Conservation (phyloP, 1,140 invertebrate genomes). For the Manduca sexta region DNA sequence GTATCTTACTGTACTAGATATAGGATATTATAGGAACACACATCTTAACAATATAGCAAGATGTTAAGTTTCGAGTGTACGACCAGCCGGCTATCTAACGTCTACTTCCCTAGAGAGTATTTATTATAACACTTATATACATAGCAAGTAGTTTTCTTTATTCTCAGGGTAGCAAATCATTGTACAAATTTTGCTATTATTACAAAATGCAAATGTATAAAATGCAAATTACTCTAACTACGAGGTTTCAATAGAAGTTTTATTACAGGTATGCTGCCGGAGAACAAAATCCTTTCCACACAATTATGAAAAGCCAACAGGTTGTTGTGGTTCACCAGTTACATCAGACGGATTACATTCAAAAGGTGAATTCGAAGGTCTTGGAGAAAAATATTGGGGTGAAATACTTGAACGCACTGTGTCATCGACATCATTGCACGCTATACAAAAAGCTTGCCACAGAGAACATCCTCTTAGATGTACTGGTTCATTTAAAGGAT, state of each 20-base stretch:
- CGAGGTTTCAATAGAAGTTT: neutral
- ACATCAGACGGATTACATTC: slow-evolving; percentile 66
- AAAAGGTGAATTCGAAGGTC: slow-evolving; percentile 78
- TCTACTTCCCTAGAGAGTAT: neutral
- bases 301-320: slow-evolving; percentile 59
- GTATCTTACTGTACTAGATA: no score
- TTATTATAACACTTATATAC: neutral
- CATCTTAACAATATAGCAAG: no score
- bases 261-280: slow-evolving; percentile 59
- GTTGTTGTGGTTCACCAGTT: slow-evolving; percentile 64
- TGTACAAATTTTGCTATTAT: no score
- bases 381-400: slow-evolving; percentile 85
- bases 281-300: slow-evolving; percentile 52
- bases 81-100: neutral
- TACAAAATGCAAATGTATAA: no score
- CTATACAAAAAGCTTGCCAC: slow-evolving; percentile 75
- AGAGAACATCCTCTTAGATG: slow-evolving; percentile 53
- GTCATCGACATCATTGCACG: slow-evolving; percentile 79
- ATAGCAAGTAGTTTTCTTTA: neutral
- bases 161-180: neutral
- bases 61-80: neutral
- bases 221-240: no score
- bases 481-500: slow-evolving; percentile 68
- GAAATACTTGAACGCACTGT: slow-evolving; percentile 83
- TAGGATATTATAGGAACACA: no score